Conservation (phyloP, 1,140 invertebrate genomes). For the Neelides sp. region DNA sequence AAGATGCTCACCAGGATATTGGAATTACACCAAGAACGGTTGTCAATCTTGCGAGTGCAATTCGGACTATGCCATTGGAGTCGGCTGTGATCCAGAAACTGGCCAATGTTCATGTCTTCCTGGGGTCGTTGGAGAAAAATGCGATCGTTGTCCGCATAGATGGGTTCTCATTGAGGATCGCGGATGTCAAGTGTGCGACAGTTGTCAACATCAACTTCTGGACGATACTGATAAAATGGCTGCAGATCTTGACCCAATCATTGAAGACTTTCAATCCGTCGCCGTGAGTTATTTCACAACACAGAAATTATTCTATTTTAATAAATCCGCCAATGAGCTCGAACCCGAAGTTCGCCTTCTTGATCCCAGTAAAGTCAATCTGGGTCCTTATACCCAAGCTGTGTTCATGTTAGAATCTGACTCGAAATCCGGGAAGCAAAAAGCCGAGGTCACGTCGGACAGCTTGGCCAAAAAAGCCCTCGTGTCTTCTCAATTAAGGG, state of each 20-base stretch:
- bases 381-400: slow-evolving; percentile 45
- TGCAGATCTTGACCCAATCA: slow-evolving; percentile 48
- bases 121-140: slow-evolving; percentile 87
- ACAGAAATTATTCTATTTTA: slow-evolving; percentile 58
- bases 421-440: slow-evolving; percentile 40
- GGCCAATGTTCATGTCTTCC: slow-evolving; percentile 90
- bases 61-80: slow-evolving; percentile 70
- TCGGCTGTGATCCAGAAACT: slow-evolving; percentile 71
- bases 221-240: slow-evolving; percentile 70
- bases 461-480: slow-evolving; percentile 32
- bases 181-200: slow-evolving; percentile 71
- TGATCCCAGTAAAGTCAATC: slow-evolving; percentile 50
- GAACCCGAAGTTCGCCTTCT: slow-evolving; percentile 50
- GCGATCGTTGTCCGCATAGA: slow-evolving; percentile 80
- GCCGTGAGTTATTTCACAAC: slow-evolving; percentile 64
- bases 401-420: slow-evolving; percentile 46
- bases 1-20: slow-evolving; percentile 76
- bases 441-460: slow-evolving; percentile 34
- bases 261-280: slow-evolving; percentile 54
- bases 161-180: slow-evolving; percentile 57
- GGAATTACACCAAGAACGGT: slow-evolving; percentile 76
- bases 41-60: slow-evolving; percentile 80
- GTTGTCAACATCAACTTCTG: slow-evolving; percentile 72
- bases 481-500: slow-evolving; percentile 29
- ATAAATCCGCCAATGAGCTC: slow-evolving; percentile 50